A percentile compares a stretch with the other conserved stretches of the same genome.
Conservation (phyloP, 2,113 vertebrate genomes). For the Thunnus thynnus region DNA sequence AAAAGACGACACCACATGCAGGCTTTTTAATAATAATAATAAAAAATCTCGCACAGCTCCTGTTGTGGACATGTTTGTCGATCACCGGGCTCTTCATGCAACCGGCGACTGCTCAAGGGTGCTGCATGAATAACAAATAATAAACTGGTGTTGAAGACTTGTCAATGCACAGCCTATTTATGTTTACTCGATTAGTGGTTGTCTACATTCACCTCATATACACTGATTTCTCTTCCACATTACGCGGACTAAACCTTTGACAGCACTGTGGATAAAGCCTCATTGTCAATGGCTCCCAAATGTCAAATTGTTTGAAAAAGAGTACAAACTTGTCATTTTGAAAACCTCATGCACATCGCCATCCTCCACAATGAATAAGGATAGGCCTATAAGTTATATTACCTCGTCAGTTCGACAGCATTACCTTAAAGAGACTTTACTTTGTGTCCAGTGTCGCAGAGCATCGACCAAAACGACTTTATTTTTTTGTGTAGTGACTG, state of each 20-base stretch:
- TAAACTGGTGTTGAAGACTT: conserved; percentile 52
- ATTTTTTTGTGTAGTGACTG: conserved; percentile 22
- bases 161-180: conserved; percentile 22
- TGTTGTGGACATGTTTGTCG: conserved; percentile 52
- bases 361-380: background rate
- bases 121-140: conserved; percentile 67
- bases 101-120: conserved; percentile 70
- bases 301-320: conserved; percentile 41
- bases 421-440: conserved; percentile 56
- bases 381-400: conserved; percentile 54
- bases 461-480: conserved; percentile 49
- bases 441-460: conserved; percentile 49
- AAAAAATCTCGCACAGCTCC: conserved; percentile 7
- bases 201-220: background rate
- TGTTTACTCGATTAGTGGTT: background rate
- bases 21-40: background rate
- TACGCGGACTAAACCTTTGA: conserved; percentile 10
- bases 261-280: conserved; percentile 27
- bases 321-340: conserved; percentile 60
- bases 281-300: conserved; percentile 38
- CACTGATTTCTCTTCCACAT: conserved; percentile 15
- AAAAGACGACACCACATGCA: conserved; percentile 19
- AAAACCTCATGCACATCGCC: conserved; percentile 21
- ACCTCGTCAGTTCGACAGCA: conserved; percentile 41
- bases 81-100: conserved; percentile 58